These are phyloP conservation scores for Linepithema humile DNA, from an alignment of 1,140 invertebrate genomes.

Conservation along the genomic window DNA sequence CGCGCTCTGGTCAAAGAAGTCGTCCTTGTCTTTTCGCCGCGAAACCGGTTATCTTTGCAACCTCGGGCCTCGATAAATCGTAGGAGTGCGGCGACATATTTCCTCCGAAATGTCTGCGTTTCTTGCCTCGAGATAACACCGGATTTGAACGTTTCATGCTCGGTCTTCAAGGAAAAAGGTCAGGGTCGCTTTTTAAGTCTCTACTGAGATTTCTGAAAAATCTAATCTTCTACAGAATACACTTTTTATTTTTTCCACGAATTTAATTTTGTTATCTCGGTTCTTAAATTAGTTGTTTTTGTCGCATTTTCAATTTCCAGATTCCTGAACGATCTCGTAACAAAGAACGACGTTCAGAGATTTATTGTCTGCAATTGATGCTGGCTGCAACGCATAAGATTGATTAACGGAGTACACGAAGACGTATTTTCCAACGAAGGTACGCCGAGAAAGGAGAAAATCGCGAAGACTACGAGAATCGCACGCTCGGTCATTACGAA, in stretches of 20 bases:
- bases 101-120: conserved; percentile 30
- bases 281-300: background rate
- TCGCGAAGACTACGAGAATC: conserved; percentile 45
- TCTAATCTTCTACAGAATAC: no score
- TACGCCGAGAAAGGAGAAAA: conserved; percentile 28
- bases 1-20: conserved; percentile 32
- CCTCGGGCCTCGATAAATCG: conserved; percentile 30
- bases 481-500: conserved; percentile 57
- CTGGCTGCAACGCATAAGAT: background rate
- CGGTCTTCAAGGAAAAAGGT: background rate
- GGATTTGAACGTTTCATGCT: conserved; percentile 8
- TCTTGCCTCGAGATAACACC: background rate
- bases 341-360: background rate
- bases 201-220: background rate
- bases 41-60: conserved; percentile 48
- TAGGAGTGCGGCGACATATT: conserved; percentile 34
- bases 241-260: background rate
- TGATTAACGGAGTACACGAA: background rate
- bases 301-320: no score
- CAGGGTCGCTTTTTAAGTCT: background rate
- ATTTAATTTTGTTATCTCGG: background rate
- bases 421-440: conserved; percentile 36
- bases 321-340: background rate
- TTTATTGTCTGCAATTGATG: background rate
- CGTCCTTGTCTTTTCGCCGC: conserved; percentile 43